Evolutionary conservation across 2,888 invertebrate genomes (phyloP), one percentile per base, ranked within the genome.

Genomic region (Catonia carolina): DNA sequence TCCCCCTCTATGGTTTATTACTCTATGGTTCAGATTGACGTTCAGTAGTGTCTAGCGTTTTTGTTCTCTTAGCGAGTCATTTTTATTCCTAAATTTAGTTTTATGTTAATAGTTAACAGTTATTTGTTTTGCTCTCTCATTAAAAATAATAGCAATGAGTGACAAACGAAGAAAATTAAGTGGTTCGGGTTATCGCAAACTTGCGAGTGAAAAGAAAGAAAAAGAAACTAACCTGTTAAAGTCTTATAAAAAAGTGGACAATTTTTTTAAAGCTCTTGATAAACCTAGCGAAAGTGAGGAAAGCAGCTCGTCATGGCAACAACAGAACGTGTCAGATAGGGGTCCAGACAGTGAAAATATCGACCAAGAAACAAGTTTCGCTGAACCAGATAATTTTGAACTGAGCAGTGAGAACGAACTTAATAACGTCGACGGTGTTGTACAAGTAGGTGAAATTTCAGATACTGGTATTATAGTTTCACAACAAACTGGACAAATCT

Each of bases 401-500:
- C 42, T 17, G 42, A 42, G 42, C 14, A n/a, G 42, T 42, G 42
- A 42, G 12, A 42, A 15, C 42, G 42, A 42, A 42, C 42, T 42
- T 12, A 17, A n/a, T n/a, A n/a, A 42, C 42, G 20, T 18, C 14
- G 42, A 3, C 17, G 42, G 12, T 20, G 42, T 42, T 37, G 42
- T 17, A 42, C 42, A 42, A 17, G 15, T 42, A 42, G 18, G 42
- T 42, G 20, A 15, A 42, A 42, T 17, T 42, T 42, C 42, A 42
- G 42, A 17, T 15, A n/a, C n/a, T n/a, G n/a, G n/a, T n/a, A 42
- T 15, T 42, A 15, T 4, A n/a, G 42, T 42, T 42, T 42, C 17
- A 5, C n/a, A 42, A 50, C 50, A 50, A 51, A 51, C 51, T 51
- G 37, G 20, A 51, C 8, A 6, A 35, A 20, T 18, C 22, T 39